Base-by-base conservation (phyloP, 2,797 vertebrate species). In the Bufotes viridis region DNA sequence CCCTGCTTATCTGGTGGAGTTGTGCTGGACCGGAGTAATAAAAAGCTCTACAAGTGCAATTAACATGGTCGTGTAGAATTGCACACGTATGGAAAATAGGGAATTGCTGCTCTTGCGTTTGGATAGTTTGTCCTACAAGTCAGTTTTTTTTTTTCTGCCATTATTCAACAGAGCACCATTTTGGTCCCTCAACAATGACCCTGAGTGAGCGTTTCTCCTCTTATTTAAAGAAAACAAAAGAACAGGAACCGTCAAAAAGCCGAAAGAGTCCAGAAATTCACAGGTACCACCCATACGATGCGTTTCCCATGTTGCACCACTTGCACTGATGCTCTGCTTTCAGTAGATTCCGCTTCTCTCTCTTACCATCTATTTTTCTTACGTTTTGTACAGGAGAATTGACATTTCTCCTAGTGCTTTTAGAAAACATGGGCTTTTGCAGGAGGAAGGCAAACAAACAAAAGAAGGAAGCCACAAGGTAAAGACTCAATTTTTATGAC, bases 321-420 rank as follows among this genome's bases (percentile, higher is more conserved):
- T 17, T 75, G 34, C 20, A 24, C 20, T n/a, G 22, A 69, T 70
- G 20, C 49, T 81, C 26, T 58, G 26, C 42, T 57, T 51, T 20
- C 42, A 51, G 9, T 42, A 60, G 13, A 63, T 63, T 82, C 29
- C 2, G 63, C 29, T 24, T 67, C 10, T 34, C 20, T 22, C 9
- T 18, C 34, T 72, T 34, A 34, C 18, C 20, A 42, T 49, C 7
- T 74, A 8, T 34, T 65, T 18, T 69, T 82, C 89, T 63, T 90
- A 26, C 70, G 17, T 67, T 42, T 86, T 81, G 18, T 86, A 13
- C 93, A 99, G 98, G 97, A 97, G 97, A 96, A 99, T 99, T 95
- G 98, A 99, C 96, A 98, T 99, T 96, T 99, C 98, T 94, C 98
- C 98, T 93, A 99, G 98, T 97, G 97, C 97, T 95, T 99, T 99